phyloP scores from a whole-genome alignment of 2,888 invertebrate genomes.

The Prosopocoilus inquinatus region DNA sequence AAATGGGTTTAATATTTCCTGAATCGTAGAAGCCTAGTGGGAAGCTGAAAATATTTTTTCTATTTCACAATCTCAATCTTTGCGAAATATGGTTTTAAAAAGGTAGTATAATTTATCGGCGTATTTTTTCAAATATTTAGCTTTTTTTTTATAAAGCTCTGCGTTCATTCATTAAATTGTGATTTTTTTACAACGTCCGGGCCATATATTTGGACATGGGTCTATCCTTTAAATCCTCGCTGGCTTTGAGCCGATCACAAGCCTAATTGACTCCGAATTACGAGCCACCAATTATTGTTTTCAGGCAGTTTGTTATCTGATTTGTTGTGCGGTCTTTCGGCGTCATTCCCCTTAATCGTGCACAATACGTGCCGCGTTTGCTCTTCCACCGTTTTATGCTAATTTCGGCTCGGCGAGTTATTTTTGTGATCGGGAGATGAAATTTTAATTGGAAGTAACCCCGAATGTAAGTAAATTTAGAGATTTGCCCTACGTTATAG shows the following conservation, averaged over 20 bases:
- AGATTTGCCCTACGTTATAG: background rate
- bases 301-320: slow-evolving; percentile 37
- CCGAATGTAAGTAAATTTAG: background rate
- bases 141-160: no score
- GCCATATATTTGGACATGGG: background rate
- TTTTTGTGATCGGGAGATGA: no score
- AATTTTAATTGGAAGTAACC: background rate
- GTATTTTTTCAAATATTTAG: no score
- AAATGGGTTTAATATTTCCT: no score
- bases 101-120: no score
- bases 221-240: background rate
- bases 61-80: no score
- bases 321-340: slow-evolving; percentile 39
- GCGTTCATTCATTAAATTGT: no score
- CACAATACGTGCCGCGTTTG: slow-evolving; percentile 21
- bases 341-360: slow-evolving; percentile 27
- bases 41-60: no score
- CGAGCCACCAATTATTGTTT: slow-evolving; percentile 40
- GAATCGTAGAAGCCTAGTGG: no score
- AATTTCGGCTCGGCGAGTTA: no score
- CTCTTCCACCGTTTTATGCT: slow-evolving; percentile 13
- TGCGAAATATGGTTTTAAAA: no score
- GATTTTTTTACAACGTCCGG: background rate
- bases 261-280: slow-evolving; percentile 28
- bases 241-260: slow-evolving; percentile 3